Base-by-base conservation (phyloP, 2,888 invertebrate species). In the Gastrophysa polygoni region DNA sequence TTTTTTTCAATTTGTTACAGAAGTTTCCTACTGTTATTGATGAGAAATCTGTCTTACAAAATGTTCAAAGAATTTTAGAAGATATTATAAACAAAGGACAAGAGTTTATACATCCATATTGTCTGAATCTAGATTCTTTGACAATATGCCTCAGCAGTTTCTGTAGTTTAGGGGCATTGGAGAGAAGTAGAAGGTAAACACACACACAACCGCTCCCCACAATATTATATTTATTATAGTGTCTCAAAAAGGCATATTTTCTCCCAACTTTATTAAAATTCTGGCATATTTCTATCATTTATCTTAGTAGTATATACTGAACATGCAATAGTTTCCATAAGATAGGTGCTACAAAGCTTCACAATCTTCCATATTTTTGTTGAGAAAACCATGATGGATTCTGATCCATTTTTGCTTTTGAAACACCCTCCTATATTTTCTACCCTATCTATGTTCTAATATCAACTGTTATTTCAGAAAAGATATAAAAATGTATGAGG, bases 81-180 rank as follows among this genome's bases (percentile, higher is more conserved):
- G 74, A 76, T 17, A 73, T 82, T 34, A 75, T 88, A 2, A 76
- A 77, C 18, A 73, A 79, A 32, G 76, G 76, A 57, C 71, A 74
- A 11, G 76, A 78, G 43, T 75, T 80, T 56, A 82, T 85, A 10
- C 91, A 91, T 82, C 91, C 92, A 0, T 91, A 91, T 81, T 87
- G 89, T 69, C 83, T 93, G 61, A 90, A 90, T 43, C 82, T 93
- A 68, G 92, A 93, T 68, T 84, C 85, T 57, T 81, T 85, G 50
- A 82, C 80, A 32, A 85, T 85, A 78, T 88, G 88, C 67, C 75
- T 89, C 50, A 82, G 81, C 47, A 86, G 87, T 1, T 82, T 89
- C 0, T 77, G 80, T 3, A 80, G 82, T 28, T 78, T 79, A 11
- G 81, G 80, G 1, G 83, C 81, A 0, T 68, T 85, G 1, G 21